Percentiles rank a stretch among this genome's conserved stretches.
These are phyloP conservation scores for Phalacrocorax brasilianus DNA, from an alignment of 2,113 vertebrate genomes.

Conservation along the genomic window DNA sequence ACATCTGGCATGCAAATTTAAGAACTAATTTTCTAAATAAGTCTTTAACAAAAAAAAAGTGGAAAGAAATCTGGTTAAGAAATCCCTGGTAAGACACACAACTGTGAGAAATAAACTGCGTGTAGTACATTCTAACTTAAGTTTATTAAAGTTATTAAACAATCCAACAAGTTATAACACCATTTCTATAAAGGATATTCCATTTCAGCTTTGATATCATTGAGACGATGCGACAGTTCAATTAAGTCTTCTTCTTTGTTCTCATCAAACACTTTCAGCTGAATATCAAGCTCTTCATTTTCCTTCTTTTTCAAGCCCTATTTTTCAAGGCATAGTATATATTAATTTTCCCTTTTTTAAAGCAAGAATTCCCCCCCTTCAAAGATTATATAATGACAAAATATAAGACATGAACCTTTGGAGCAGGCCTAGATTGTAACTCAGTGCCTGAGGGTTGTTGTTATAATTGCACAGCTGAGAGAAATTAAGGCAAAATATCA, in stretches of 20 bases:
- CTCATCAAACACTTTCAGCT: conserved; percentile 97
- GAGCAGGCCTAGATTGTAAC: background rate
- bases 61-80: background rate
- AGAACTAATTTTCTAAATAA: background rate
- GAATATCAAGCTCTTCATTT: conserved; percentile 98
- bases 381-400: background rate
- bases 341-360: background rate
- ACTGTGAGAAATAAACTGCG: background rate
- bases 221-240: conserved; percentile 93
- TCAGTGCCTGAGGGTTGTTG: background rate
- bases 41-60: background rate
- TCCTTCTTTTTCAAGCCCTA: conserved; percentile 92
- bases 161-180: background rate
- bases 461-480: background rate
- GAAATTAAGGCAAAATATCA: background rate
- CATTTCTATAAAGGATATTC: conserved; percentile 94
- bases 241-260: conserved; percentile 96
- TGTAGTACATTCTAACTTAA: background rate
- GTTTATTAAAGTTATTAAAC: background rate
- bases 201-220: conserved; percentile 95
- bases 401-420: background rate
- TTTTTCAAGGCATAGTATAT: conserved; percentile 42
- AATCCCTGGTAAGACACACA: background rate
- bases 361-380: background rate
- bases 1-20: background rate